phyloP scores from a whole-genome alignment of 2,113 vertebrate genomes.

The Larimichthys crocea region DNA sequence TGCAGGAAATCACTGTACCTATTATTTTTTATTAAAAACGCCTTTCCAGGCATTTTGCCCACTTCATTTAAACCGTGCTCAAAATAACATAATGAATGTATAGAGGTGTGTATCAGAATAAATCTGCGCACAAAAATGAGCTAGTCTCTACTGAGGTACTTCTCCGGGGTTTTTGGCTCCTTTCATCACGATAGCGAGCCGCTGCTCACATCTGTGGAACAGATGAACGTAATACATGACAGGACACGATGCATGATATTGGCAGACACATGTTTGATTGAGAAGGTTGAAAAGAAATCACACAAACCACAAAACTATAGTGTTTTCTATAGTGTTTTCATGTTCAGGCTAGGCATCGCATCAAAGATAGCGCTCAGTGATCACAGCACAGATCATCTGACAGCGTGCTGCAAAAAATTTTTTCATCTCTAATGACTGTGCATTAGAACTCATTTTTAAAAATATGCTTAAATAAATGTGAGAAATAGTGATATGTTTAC shows the following conservation, averaged over 20 bases:
- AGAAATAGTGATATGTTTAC: not conserved
- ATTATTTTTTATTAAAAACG: not conserved
- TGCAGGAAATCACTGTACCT: not conserved
- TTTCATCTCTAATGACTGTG: not conserved
- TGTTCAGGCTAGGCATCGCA: slow-evolving; percentile 13
- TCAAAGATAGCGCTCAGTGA: slow-evolving; percentile 24
- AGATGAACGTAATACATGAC: slow-evolving; percentile 59
- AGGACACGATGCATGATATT: slow-evolving; percentile 47
- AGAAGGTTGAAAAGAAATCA: slow-evolving; percentile 54
- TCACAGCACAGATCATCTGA: slow-evolving; percentile 7
- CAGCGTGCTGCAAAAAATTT: not conserved
- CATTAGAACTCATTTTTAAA: not conserved
- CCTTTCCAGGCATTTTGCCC: not conserved
- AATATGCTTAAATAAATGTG: not conserved
- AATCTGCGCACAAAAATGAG: not conserved
- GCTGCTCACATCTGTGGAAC: slow-evolving; percentile 60
- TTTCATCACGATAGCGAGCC: slow-evolving; percentile 23
- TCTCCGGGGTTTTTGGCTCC: slow-evolving; percentile 5
- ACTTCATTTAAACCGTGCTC: not conserved
- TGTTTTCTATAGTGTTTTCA: slow-evolving; percentile 42
- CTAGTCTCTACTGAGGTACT: not conserved
- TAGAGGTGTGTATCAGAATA: slow-evolving; percentile 18
- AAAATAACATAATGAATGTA: not conserved
- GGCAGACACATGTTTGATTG: slow-evolving; percentile 57
- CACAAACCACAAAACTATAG: slow-evolving; percentile 45